These are phyloP conservation scores for Fulica atra DNA, from an alignment of 2,113 vertebrate genomes.

Conservation along the genomic window DNA sequence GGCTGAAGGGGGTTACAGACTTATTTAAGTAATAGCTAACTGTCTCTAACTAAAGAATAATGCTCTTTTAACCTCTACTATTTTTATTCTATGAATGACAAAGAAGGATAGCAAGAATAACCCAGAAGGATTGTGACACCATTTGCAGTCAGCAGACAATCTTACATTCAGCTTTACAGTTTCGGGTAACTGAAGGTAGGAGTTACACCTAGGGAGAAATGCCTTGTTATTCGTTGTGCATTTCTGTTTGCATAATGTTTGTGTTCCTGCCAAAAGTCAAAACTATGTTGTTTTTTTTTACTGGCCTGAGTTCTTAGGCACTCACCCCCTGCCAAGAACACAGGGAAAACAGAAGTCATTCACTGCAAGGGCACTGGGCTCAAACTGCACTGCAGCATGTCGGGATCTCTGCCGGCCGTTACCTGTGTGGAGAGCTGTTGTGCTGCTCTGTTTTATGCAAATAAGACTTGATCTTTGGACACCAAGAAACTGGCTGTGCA, in stretches of 20 bases:
- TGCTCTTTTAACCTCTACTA: not conserved
- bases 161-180: not conserved
- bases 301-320: not conserved
- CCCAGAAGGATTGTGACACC: not conserved
- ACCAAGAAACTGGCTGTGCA: not conserved
- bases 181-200: not conserved
- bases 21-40: not conserved
- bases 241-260: not conserved
- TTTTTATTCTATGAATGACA: not conserved
- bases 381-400: too few species aligned
- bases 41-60: not conserved
- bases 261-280: not conserved
- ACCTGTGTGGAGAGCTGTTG: accelerated
- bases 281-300: not conserved
- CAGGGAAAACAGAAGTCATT: not conserved
- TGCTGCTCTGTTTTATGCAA: not conserved
- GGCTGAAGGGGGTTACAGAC: too few species aligned
- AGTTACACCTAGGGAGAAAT: not conserved
- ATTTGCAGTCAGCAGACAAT: not conserved
- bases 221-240: not conserved
- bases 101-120: not conserved
- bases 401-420: not conserved
- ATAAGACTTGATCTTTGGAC: not conserved
- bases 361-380: not conserved
- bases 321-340: not conserved